Evolutionary conservation across 2,888 invertebrate genomes (phyloP).

Genomic region (Cantharis flavilabris): DNA sequence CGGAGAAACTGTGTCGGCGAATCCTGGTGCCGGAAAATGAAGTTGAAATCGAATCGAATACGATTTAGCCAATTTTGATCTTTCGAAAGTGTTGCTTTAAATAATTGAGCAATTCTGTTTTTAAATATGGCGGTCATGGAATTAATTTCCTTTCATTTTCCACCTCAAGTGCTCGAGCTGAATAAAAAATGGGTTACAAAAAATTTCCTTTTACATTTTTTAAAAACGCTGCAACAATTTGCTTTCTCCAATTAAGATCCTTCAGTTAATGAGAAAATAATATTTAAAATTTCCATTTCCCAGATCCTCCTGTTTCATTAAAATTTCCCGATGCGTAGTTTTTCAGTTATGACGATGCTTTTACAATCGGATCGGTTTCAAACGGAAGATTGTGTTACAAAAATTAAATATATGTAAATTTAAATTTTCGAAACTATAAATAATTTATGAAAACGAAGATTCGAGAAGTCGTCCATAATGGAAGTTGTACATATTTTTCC

Average conservation of each 20-base stretch:
- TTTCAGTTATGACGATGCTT: background rate
- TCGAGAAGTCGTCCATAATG: background rate
- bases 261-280: background rate
- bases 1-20: too few relatives aligned
- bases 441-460: too few relatives aligned
- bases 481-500: background rate
- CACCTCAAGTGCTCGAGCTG: background rate
- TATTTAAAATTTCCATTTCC: background rate
- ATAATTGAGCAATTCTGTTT: background rate
- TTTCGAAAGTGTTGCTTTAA: background rate
- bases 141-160: background rate
- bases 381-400: too few relatives aligned
- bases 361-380: background rate
- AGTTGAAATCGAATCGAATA: too few relatives aligned
- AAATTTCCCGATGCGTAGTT: background rate
- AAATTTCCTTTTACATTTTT: background rate
- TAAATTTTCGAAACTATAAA: background rate
- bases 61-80: background rate
- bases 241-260: background rate
- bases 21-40: too few relatives aligned
- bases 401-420: background rate
- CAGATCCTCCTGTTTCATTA: background rate
- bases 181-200: background rate
- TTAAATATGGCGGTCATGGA: background rate
- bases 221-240: background rate